A percentile compares a stretch with the other conserved stretches of the same genome.
Evolutionary conservation across 2,888 invertebrate genomes (phyloP).

Genomic region (Caenorhabditis uteleia): DNA sequence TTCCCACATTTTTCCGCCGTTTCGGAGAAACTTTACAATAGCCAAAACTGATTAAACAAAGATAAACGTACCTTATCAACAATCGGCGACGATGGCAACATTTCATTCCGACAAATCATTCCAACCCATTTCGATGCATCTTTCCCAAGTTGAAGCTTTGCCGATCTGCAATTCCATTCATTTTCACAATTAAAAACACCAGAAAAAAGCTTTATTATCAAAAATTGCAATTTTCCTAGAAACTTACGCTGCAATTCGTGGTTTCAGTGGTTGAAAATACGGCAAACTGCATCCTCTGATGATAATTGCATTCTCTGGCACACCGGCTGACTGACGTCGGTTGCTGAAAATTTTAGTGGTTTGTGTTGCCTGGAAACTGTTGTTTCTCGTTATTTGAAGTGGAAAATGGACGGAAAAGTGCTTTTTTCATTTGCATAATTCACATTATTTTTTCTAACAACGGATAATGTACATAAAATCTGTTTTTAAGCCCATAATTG

Average conservation of each 20-base stretch:
- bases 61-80: too few relatives aligned
- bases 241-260: background rate
- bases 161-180: background rate
- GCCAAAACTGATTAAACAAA: too few relatives aligned
- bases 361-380: too few relatives aligned
- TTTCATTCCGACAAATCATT: conserved; percentile 17
- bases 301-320: conserved; percentile 29
- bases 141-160: conserved; percentile 25
- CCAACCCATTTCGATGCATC: conserved; percentile 23
- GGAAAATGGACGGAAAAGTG: too few relatives aligned
- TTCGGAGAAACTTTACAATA: too few relatives aligned
- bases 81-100: conserved; percentile 10
- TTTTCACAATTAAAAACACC: background rate
- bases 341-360: conserved; percentile 12
- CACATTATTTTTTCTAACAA: too few relatives aligned
- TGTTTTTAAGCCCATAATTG: too few relatives aligned
- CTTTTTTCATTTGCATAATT: too few relatives aligned
- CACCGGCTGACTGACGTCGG: conserved; percentile 1
- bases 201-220: background rate
- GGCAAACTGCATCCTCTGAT: conserved; percentile 27
- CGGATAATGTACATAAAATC: too few relatives aligned
- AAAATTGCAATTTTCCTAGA: too few relatives aligned
- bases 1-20: too few relatives aligned
- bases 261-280: conserved; percentile 1
- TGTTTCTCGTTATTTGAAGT: background rate